A percentile compares a stretch with the other conserved stretches of the same genome.
These are phyloP conservation scores for Sinocyclocheilus anophthalmus DNA, from an alignment of 2,113 vertebrate species.

Conservation along the genomic window DNA sequence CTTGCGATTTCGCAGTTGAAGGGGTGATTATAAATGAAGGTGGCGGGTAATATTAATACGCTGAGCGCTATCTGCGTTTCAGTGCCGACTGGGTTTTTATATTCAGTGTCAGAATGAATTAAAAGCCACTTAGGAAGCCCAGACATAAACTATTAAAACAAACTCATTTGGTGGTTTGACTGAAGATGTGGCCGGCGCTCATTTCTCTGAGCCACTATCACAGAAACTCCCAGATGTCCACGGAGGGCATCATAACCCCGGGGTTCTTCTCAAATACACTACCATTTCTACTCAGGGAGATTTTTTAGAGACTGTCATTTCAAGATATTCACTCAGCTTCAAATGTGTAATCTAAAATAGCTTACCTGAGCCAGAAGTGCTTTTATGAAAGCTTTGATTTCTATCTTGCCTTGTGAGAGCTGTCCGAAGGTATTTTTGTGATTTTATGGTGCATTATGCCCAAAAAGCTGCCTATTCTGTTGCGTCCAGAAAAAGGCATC, in stretches of 20 bases:
- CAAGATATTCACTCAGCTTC: conserved; percentile 40
- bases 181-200: background rate
- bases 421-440: conserved; percentile 30
- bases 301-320: conserved; percentile 43
- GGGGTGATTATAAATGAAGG: background rate
- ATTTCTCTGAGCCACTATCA: conserved; percentile 20
- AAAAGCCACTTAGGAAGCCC: conserved; percentile 23
- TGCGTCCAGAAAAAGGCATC: background rate
- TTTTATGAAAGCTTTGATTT: conserved; percentile 49
- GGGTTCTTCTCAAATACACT: conserved; percentile 11
- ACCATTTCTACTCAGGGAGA: background rate
- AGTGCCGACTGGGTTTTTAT: conserved; percentile 18
- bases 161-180: background rate
- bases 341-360: conserved; percentile 47
- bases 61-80: conserved; percentile 15
- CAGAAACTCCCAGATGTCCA: conserved; percentile 5
- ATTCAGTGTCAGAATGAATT: conserved; percentile 31
- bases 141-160: conserved; percentile 32
- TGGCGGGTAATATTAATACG: conserved; percentile 4
- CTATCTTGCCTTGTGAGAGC: conserved; percentile 38
- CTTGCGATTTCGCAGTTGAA: background rate
- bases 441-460: conserved; percentile 40
- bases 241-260: conserved; percentile 18
- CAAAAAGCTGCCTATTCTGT: conserved; percentile 35
- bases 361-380: conserved; percentile 44